These are phyloP conservation scores for Neoseiulus cucumeris DNA, from an alignment of 1,140 invertebrate species.

Conservation along the genomic window DNA sequence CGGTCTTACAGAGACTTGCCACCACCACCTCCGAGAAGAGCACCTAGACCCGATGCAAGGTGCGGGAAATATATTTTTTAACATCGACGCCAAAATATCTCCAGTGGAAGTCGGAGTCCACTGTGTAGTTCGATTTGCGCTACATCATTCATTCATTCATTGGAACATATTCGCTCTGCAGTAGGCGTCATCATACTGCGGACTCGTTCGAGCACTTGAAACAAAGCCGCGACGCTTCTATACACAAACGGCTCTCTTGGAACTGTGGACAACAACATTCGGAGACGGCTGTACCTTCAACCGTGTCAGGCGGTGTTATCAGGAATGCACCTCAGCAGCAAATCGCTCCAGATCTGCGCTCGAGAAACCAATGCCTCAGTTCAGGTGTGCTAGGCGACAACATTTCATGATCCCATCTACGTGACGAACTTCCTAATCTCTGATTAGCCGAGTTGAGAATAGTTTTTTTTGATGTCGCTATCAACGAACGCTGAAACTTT, in stretches of 20 bases:
- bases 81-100: no score
- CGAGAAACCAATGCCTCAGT: slow-evolving; percentile 20
- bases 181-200: slow-evolving; percentile 38
- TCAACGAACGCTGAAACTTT: neutral
- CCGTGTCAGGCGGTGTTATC: slow-evolving; percentile 18
- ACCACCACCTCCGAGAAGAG: neutral
- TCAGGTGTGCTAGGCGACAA: slow-evolving; percentile 14
- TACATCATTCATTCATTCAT: no score
- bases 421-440: neutral
- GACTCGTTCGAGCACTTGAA: slow-evolving; percentile 44
- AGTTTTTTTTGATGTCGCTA: neutral
- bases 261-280: slow-evolving; percentile 33
- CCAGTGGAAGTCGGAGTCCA: no score
- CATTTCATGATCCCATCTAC: neutral
- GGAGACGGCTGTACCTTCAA: neutral
- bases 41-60: neutral
- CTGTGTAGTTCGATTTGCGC: no score
- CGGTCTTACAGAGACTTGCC: neutral
- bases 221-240: slow-evolving; percentile 34
- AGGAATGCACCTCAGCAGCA: neutral
- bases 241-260: slow-evolving; percentile 44
- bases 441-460: no score
- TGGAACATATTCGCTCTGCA: no score
- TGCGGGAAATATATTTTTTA: no score
- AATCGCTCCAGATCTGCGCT: neutral